Evolutionary conservation across 1,140 invertebrate genomes (phyloP), one percentile per base, ranked within the genome.

Genomic region (Leptoteleia sp.): DNA sequence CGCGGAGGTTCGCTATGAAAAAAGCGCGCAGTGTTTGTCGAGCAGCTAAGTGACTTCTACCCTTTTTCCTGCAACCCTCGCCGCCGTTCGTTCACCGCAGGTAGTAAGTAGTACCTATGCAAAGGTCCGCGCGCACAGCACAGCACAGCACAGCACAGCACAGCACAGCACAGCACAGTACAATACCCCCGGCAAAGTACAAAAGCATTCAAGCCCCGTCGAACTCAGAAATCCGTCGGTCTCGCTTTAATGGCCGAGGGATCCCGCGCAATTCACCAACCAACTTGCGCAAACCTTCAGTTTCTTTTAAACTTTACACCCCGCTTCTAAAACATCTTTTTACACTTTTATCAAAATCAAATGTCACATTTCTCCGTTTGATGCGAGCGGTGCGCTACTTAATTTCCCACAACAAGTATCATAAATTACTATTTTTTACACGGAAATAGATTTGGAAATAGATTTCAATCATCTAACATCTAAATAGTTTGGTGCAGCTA

Each of bases 11-110:
- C 27, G 42, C 1, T 52, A 47, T 77, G 57, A 61, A 77, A 65
- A 61, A n/a, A n/a, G 52, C 54, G 13, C 17, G 22, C 16, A 64
- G 52, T 78, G 77, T 80, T 80, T 77, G 77, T 59, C 59, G 59
- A 80, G 64, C 77, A 61, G 61, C 54, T 73, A 71, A 59, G 67
- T 78, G 76, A 72, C 76, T 78, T 72, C 76, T 68, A 78, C 76
- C 76, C 76, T 78, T 78, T 72, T 78, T 72, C 42, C 65, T 40
- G 55, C 68, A n/a, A 73, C 76, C 76, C 76, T 78, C 7, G n/a
- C n/a, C n/a, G n/a, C 16, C 50, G 40, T 64, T 73, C 62, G 38
- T 67, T 52, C 50, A 73, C 68, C 54, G 47, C 68, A 73, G 76
- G 68, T 79, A 57, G 47, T 62, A 73, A 68, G 68, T 79, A 57